Conservation (phyloP, 2,888 invertebrate species). For the Lochmaea crataegi region DNA sequence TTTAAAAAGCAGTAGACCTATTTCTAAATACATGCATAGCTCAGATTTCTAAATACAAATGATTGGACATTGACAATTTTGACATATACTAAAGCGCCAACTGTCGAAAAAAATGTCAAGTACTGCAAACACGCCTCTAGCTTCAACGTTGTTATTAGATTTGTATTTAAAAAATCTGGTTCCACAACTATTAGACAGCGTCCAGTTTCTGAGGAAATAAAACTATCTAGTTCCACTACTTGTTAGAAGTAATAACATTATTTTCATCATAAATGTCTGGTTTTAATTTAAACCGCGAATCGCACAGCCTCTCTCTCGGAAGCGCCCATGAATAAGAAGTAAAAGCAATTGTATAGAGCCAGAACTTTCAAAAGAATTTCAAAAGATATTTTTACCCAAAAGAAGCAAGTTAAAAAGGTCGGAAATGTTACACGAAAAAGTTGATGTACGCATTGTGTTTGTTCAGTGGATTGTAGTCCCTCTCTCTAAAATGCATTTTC, state of each 20-base stretch:
- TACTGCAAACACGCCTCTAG: too few relatives aligned
- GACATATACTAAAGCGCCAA: too few relatives aligned
- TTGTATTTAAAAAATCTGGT: too few relatives aligned
- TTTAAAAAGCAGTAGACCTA: too few relatives aligned
- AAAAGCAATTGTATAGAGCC: constrained; percentile 30
- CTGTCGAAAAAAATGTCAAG: too few relatives aligned
- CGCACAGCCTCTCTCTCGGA: background rate
- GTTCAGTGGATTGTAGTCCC: constrained; percentile 21
- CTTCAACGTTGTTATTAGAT: too few relatives aligned
- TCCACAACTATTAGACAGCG: too few relatives aligned
- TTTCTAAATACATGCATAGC: too few relatives aligned
- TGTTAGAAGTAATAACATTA: background rate
- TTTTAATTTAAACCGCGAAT: background rate
- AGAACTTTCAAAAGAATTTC: constrained; percentile 28
- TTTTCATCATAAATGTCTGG: constrained; percentile 10
- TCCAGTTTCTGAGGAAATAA: too few relatives aligned
- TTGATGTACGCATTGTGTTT: constrained; percentile 39
- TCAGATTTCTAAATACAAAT: too few relatives aligned
- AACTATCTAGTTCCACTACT: too few relatives aligned
- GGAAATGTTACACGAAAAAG: constrained; percentile 37
- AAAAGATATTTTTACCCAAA: constrained; percentile 35
- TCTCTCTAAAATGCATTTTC: constrained; percentile 8
- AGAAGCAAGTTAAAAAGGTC: constrained; percentile 38
- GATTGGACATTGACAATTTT: too few relatives aligned
- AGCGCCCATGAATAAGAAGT: constrained; percentile 13